Evolutionary conservation across 2,888 invertebrate species (phyloP).

Genomic region (Aporophyla lueneburgensis): DNA sequence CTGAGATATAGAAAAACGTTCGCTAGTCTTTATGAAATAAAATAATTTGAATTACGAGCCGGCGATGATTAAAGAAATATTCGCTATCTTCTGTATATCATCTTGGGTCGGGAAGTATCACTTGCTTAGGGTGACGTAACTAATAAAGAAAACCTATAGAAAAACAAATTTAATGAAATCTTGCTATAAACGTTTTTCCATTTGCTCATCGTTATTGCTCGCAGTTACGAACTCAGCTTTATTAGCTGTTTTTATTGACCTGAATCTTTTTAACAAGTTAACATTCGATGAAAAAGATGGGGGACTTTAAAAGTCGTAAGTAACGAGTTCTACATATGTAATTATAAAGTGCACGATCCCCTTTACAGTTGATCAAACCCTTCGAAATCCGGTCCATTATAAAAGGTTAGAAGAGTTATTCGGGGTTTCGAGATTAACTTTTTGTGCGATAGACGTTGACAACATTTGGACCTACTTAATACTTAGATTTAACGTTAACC

Average conservation of each 20-base stretch:
- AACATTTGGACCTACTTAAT: slow-evolving; percentile 11
- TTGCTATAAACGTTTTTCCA: slow-evolving; percentile 17
- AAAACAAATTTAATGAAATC: background rate
- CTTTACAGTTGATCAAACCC: slow-evolving; percentile 65
- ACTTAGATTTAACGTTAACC: slow-evolving; percentile 22
- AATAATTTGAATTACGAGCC: slow-evolving; percentile 14
- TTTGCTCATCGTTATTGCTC: slow-evolving; percentile 14
- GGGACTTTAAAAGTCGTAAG: slow-evolving; percentile 31
- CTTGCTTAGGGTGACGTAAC: background rate
- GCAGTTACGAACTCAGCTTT: slow-evolving; percentile 12
- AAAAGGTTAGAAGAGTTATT: slow-evolving; percentile 66
- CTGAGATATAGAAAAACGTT: slow-evolving; percentile 15
- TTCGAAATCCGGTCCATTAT: slow-evolving; percentile 58
- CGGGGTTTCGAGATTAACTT: slow-evolving; percentile 58
- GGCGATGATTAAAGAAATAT: slow-evolving; percentile 5
- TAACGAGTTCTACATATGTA: slow-evolving; percentile 47
- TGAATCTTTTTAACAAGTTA: slow-evolving; percentile 23
- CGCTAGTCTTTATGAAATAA: background rate
- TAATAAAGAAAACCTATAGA: background rate
- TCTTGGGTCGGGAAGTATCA: slow-evolving; percentile 1
- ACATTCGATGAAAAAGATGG: slow-evolving; percentile 22
- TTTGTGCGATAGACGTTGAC: slow-evolving; percentile 40
- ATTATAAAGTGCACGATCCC: slow-evolving; percentile 49
- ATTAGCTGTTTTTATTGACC: slow-evolving; percentile 23
- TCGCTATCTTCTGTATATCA: background rate